phyloP scores from a whole-genome alignment of 2,113 vertebrate species.

The Falco punctatus region DNA sequence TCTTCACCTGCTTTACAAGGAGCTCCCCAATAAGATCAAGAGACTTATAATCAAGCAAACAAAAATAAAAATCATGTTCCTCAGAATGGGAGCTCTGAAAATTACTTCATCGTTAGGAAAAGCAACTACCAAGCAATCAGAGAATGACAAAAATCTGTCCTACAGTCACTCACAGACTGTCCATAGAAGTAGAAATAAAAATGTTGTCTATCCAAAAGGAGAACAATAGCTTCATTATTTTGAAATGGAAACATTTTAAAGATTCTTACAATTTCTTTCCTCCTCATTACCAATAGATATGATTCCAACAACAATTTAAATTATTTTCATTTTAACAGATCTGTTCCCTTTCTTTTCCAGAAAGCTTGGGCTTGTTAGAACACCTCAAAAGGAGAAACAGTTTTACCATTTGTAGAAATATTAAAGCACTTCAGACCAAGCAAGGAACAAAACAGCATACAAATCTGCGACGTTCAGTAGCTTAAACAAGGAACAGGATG shows the following conservation, averaged over 20 bases:
- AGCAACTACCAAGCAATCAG: not conserved
- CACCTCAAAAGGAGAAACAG: not conserved
- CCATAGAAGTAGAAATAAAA: not conserved
- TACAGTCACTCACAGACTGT: not conserved
- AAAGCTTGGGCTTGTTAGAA: not conserved
- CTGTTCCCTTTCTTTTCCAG: not conserved
- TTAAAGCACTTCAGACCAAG: not conserved
- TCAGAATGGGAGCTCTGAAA: not conserved
- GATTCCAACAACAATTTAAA: not conserved
- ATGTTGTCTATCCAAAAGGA: not conserved
- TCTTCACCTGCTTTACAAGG: not conserved
- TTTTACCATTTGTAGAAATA: not conserved
- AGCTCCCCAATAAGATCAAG: not conserved
- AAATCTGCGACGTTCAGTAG: not conserved
- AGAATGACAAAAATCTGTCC: not conserved
- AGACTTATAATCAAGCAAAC: not conserved
- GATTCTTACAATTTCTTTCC: not conserved
- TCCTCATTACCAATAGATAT: not conserved
- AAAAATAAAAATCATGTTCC: not conserved
- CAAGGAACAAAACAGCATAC: not conserved
- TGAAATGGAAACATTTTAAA: not conserved
- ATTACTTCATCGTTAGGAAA: not conserved
- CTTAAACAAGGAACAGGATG: not conserved
- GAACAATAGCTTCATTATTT: not conserved
- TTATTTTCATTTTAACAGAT: not conserved